These are phyloP conservation scores for Ranitomeya imitator DNA, from an alignment of 2,113 vertebrate species.

Conservation along the genomic window DNA sequence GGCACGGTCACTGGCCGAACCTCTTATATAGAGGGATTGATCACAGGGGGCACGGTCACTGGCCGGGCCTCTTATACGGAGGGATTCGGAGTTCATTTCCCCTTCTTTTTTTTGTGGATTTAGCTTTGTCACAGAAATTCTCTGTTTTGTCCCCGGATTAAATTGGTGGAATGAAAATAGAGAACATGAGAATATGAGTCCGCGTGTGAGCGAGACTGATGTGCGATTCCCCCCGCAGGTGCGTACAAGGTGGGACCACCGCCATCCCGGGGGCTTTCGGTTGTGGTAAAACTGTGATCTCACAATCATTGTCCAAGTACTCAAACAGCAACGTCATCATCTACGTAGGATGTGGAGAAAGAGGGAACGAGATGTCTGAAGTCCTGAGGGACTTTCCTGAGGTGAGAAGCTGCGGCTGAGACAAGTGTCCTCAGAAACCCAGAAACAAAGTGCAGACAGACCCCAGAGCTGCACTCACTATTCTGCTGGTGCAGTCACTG, in stretches of 20 bases:
- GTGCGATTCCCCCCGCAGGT: conserved; percentile 72
- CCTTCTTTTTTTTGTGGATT: no score
- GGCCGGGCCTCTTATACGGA: no score
- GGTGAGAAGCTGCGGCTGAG: conserved; percentile 68
- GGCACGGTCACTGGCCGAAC: no score
- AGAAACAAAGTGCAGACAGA: no score
- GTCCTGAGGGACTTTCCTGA: conserved; percentile 96
- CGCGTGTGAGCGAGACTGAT: background rate
- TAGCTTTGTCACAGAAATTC: no score
- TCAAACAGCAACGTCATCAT: conserved; percentile 98
- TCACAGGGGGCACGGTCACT: no score
- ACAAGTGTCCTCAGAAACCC: no score
- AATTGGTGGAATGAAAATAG: no score
- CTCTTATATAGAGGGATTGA: no score
- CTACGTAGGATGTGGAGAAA: conserved; percentile 95
- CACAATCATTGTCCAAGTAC: conserved; percentile 96
- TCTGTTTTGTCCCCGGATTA: no score
- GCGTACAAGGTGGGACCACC: conserved; percentile 97
- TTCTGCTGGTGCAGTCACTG: background rate
- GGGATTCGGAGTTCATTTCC: no score
- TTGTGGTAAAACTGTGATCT: conserved; percentile 97
- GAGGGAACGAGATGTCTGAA: conserved; percentile 99
- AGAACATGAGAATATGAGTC: no score
- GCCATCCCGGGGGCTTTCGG: conserved; percentile 97
- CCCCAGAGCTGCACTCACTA: background rate